phyloP scores from a whole-genome alignment of 1,140 invertebrate species.

The Drosophila kurseongensis region DNA sequence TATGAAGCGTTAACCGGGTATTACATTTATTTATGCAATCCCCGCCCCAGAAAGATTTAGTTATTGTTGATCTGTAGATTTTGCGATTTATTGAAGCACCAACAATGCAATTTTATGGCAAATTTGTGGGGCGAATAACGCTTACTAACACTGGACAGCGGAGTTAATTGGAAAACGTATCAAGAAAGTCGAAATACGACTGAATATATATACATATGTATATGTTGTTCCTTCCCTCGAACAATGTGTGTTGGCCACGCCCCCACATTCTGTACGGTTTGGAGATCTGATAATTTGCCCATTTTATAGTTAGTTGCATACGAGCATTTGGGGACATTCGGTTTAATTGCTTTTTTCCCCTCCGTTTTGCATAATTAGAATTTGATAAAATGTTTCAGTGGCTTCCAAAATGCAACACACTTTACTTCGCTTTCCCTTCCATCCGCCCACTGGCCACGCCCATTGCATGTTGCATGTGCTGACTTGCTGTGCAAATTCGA shows the following conservation, averaged over 20 bases:
- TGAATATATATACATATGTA: not conserved
- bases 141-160: constrained; percentile 25
- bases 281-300: constrained; percentile 63
- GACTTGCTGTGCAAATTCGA: constrained; percentile 68
- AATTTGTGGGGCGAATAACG: constrained; percentile 53
- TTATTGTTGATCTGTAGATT: constrained; percentile 68
- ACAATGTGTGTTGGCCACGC: constrained; percentile 16
- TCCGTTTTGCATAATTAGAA: constrained; percentile 69
- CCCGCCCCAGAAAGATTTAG: constrained; percentile 42
- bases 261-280: not conserved
- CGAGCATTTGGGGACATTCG: constrained; percentile 44
- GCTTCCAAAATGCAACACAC: constrained; percentile 27
- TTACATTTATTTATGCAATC: constrained; percentile 54
- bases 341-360: constrained; percentile 74
- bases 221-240: constrained; percentile 8
- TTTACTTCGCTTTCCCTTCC: not conserved
- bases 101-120: constrained; percentile 65
- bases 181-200: constrained; percentile 18
- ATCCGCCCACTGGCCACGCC: constrained; percentile 16
- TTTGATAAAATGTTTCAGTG: constrained; percentile 61
- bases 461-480: constrained; percentile 37
- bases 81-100: constrained; percentile 68
- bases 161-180: constrained; percentile 70
- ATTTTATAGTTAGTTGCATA: constrained; percentile 49
- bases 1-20: constrained; percentile 67